Conservation (phyloP, 2,888 invertebrate genomes). For the Hybos culiciformis region DNA sequence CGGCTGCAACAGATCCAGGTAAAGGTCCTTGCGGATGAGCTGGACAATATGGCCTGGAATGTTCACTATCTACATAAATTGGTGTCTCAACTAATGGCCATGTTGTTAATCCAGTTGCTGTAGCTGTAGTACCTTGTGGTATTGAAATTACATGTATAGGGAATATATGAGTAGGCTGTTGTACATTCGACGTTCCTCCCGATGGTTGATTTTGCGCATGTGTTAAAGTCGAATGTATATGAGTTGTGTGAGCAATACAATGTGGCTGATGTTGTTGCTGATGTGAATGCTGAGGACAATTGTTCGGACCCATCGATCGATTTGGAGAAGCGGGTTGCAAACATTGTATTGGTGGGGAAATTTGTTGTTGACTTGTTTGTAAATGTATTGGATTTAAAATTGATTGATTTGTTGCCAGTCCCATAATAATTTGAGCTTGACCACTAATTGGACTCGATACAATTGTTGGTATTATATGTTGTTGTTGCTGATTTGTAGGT, state of each 20-base stretch:
- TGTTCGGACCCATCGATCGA: too few relatives aligned
- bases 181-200: slow-evolving; percentile 9
- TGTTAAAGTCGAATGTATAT: slow-evolving; percentile 10
- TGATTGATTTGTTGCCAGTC: too few relatives aligned
- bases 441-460: too few relatives aligned
- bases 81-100: slow-evolving; percentile 40
- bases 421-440: too few relatives aligned
- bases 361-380: not conserved
- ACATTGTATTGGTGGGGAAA: not conserved
- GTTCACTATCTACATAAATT: slow-evolving; percentile 46
- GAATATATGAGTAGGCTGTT: slow-evolving; percentile 35
- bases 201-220: slow-evolving; percentile 18
- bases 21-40: slow-evolving; percentile 27
- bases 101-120: slow-evolving; percentile 31
- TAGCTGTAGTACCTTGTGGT: slow-evolving; percentile 25
- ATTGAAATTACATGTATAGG: slow-evolving; percentile 38
- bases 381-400: not conserved
- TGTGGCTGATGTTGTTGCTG: slow-evolving; percentile 14
- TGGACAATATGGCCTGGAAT: slow-evolving; percentile 39
- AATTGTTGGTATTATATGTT: not conserved
- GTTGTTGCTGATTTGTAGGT: not conserved
- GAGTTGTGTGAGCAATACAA: slow-evolving; percentile 1
- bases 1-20: not conserved
- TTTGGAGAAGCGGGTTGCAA: not conserved
- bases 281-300: slow-evolving; percentile 7